Evolutionary conservation across 1,140 invertebrate genomes (phyloP), one percentile per base, ranked within the genome.

Genomic region (Drosophila saltans): DNA sequence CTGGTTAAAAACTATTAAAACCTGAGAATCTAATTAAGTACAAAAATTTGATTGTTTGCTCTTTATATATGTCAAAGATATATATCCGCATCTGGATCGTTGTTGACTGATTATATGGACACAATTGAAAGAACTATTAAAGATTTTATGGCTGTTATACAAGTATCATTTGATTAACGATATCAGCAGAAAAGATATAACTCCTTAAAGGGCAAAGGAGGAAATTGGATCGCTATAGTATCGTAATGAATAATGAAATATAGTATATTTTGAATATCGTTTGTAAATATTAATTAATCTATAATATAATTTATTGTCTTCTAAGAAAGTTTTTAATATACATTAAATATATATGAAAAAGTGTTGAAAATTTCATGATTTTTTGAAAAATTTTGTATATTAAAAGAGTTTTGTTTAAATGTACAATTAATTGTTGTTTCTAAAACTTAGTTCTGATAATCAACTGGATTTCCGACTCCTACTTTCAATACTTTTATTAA

Each of bases 1-100:
- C 16, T 39, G 52, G 10, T 16, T 64, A 68, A 82, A 78, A 72
- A 48, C 83, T 86, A 88, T 52, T 61, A 71, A 71, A 52, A 88
- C 83, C 83, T 89, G 83, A 88, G 83, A 65, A 43, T 78, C 83
- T 88, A 88, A 86, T 59, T 69, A 69, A 80, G 66, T 69, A 66
- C 45, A 45, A 62, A 21, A 55, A 56, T 45, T 21, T 40, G 48
- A 52, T 58, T 0, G 60, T 52, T 30, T 21, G 33, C 36, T 65
- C 69, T 48, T 65, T 59, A 30, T 30, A 30, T 30, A 4, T 30
- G 16, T 30, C 5, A 10, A 30, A 11, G 63, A 61, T 76, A 59
- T 76, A 59, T 52, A 75, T 75, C 52, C 72, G 72, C 33, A 33
- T 36, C 16, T 16, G 16, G 16, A 16, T 41, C 57, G n/a, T 63